Conservation (phyloP, 2,113 vertebrate species). For the Ammodytes dubius region DNA sequence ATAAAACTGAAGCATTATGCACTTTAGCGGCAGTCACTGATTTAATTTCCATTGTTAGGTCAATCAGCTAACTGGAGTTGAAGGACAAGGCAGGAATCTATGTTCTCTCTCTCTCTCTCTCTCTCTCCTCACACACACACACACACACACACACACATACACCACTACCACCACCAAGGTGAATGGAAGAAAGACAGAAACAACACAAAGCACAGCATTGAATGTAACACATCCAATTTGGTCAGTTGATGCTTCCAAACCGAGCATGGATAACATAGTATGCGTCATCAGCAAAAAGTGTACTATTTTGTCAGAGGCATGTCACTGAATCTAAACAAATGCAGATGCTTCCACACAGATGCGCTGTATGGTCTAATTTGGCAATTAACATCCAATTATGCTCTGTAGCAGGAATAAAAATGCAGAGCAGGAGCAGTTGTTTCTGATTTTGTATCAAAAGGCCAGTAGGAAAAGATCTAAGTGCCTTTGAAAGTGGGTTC, state of each 20-base stretch:
- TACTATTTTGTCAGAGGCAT: not conserved
- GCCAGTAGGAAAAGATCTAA: too few relatives aligned
- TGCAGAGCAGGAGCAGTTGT: too few relatives aligned
- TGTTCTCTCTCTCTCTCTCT: not conserved
- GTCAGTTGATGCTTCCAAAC: not conserved
- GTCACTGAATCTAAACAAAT: too few relatives aligned
- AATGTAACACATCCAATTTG: not conserved
- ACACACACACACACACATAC: conserved; percentile 7
- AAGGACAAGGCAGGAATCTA: conserved; percentile 54
- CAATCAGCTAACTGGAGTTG: conserved; percentile 60
- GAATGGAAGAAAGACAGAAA: conserved; percentile 10
- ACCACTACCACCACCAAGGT: not conserved
- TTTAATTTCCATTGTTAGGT: conserved; percentile 66
- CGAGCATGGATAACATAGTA: not conserved
- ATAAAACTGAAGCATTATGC: conserved; percentile 47
- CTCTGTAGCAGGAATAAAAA: too few relatives aligned
- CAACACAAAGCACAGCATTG: not conserved
- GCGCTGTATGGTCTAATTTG: too few relatives aligned
- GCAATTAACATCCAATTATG: too few relatives aligned
- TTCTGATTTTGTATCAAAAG: too few relatives aligned
- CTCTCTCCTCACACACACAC: not conserved
- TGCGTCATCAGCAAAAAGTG: not conserved
- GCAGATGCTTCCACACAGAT: not conserved
- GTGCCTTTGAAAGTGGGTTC: too few relatives aligned
- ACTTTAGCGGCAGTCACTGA: conserved; percentile 38